Evolutionary conservation across 1,140 invertebrate species (phyloP), one percentile per base, ranked within the genome.

Genomic region (Agraylea sexmaculata): DNA sequence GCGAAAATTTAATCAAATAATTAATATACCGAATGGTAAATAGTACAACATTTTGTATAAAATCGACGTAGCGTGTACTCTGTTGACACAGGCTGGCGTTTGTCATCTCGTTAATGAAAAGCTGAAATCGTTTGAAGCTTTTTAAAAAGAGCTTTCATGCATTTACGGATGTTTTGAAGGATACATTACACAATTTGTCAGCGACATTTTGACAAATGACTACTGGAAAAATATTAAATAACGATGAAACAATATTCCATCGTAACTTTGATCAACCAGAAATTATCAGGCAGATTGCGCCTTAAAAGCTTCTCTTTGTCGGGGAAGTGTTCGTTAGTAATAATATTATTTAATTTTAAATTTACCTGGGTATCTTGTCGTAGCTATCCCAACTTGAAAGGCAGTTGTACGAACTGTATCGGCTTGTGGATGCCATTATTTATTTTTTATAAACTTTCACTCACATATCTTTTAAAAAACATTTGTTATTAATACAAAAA

Each of bases 381-480:
- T 87, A 87, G 64, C 83, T 86, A 66, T 87, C 83, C 83, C 83
- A 87, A 62, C 80, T 82, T 25, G 79, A 83, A 51, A 87, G 71
- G 65, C 83, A 87, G 65, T 87, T 87, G 67, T 87, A 87, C 35
- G 82, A 86, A 64, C 75, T 84, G 68, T 86, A 85, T 62, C 81
- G 75, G 64, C 76, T 80, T 42, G 78, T 77, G 6, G 22, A 34
- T 2, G 44, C 37, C 46, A 47, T 46, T n/a, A n/a, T n/a, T n/a
- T n/a, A n/a, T n/a, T n/a, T n/a, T n/a, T n/a, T n/a, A n/a, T n/a
- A n/a, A n/a, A n/a, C n/a, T n/a, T n/a, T n/a, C n/a, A n/a, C n/a
- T n/a, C n/a, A n/a, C n/a, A n/a, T n/a, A n/a, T n/a, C n/a, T n/a
- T n/a, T n/a, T n/a, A n/a, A n/a, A n/a, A n/a, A n/a, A n/a, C n/a